Base-by-base conservation (phyloP, 1,140 invertebrate species). In the Araneus ventricosus region DNA sequence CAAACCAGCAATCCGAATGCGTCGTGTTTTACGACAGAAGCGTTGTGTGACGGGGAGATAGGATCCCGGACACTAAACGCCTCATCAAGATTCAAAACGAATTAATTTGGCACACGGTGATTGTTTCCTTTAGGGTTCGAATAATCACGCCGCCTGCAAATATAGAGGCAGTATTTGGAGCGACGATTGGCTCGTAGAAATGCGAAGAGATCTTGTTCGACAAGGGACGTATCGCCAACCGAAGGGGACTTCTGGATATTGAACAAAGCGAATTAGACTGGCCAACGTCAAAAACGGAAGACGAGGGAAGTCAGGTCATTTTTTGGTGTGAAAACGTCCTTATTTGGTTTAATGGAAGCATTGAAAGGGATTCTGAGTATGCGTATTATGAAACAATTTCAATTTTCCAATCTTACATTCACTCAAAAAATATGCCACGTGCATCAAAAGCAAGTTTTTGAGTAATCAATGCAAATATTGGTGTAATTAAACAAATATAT, bases 61-160 rank as follows among this genome's bases (percentile, higher is more conserved):
- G 90, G 17, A 22, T 63, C 52, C 52, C 41, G 82, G 91, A 70
- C 85, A 93, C 91, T 93, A 93, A 93, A 93, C 91, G 91, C 30
- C 91, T 93, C 91, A 93, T 93, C 91, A 93, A 93, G 91, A 93
- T 93, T 87, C 91, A 93, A 93, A 93, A 80, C 84, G 82, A 93
- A 93, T 93, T 93, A 93, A 93, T 93, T 88, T 88, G 91, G 61
- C 85, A 61, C 39, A 41, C 63, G 57, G n/a, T 84, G 91, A 93
- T 93, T 84, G 82, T 85, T 93, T 93, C 91, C 91, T 87, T 93
- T 88, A 93, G 91, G 39, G 45, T 80, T 52, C 85, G 30, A 93
- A 93, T 93, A 93, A 93, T 93, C 85, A 93, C 37, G 67, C 39
- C 2, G 67, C 7, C 52, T 57, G 24, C n/a, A 41, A 30, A 88